Conservation (phyloP, 2,888 invertebrate species). For the Oxystoma pomonae region DNA sequence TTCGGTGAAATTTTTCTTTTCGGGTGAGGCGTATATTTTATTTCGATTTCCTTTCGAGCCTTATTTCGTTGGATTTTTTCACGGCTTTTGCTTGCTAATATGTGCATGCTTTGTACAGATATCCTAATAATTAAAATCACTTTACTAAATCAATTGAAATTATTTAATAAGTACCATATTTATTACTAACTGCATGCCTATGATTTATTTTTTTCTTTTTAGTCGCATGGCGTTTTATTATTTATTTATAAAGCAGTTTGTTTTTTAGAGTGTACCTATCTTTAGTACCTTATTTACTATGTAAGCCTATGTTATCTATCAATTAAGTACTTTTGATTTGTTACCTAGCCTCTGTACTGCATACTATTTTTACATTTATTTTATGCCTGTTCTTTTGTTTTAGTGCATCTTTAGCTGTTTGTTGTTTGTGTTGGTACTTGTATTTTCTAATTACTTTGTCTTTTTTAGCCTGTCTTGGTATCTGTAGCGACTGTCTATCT, state of each 20-base stretch:
- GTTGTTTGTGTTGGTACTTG: not conserved
- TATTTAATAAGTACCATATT: too few relatives aligned
- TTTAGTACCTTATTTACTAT: not conserved
- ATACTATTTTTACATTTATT: conserved; percentile 34
- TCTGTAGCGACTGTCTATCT: conserved; percentile 41
- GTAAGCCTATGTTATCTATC: not conserved
- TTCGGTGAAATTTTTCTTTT: not conserved
- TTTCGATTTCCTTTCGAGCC: not conserved
- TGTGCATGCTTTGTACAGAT: conserved; percentile 12
- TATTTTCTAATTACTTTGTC: not conserved
- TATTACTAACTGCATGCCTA: not conserved
- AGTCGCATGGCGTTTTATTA: not conserved
- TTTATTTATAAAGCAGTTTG: not conserved
- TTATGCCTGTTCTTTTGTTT: not conserved
- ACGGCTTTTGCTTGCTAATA: conserved; percentile 13
- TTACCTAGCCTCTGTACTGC: conserved; percentile 40
- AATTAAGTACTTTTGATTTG: too few relatives aligned
- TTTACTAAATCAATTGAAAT: too few relatives aligned
- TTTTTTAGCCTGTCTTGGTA: too few relatives aligned
- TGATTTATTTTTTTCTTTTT: not conserved
- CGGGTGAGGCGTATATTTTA: not conserved
- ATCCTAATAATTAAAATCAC: not conserved
- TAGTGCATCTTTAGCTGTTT: not conserved
- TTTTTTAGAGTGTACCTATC: too few relatives aligned
- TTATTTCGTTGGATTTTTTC: too few relatives aligned